Evolutionary conservation across 2,113 vertebrate species (phyloP), one percentile per base, ranked within the genome.

Genomic region (Monopterus albus): DNA sequence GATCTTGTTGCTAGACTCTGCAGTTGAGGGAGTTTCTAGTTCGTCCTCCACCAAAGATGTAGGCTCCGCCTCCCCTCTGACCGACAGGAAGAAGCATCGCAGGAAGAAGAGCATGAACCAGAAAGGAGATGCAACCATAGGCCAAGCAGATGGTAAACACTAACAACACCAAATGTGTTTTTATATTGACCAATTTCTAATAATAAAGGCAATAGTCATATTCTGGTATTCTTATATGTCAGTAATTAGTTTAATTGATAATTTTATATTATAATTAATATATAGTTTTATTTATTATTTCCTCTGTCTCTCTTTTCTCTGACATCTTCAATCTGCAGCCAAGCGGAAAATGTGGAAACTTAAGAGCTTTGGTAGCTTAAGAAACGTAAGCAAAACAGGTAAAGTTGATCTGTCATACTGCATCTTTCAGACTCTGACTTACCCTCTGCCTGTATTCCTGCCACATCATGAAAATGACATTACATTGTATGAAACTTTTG

Each of bases 291-390:
- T 78, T 51, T 21, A n/a, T 74, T 17, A 20, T 60, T 29, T 57
- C 1, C 9, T 43, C 2, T 61, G 13, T 83, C 78, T 84, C 77
- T 61, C 52, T 68, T 76, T 78, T 73, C 35, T n/a, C 21, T 66
- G 43, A 64, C 40, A 43, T 69, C 72, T 60, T 64, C 58, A 78
- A 2, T 82, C 70, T 69, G 71, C 93, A 98, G 96, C 96, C 89
- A 98, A 97, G 89, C 96, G 96, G 91, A 98, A 96, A 96, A 96
- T 98, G 96, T 97, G 96, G 96, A 98, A 97, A 92, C 94, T 98
- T 89, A 98, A 98, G 94, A 96, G 95, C 93, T 96, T 98, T 95
- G 96, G 96, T 94, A 98, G 96, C 93, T 95, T 97, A 94, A 96
- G 96, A 94, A 98, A 97, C 94, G 95, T 98, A 93, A 97, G 96